Percentiles rank a stretch among this genome's conserved stretches.
phyloP scores from a whole-genome alignment of 2,113 vertebrate genomes.

The Burhinus oedicnemus region DNA sequence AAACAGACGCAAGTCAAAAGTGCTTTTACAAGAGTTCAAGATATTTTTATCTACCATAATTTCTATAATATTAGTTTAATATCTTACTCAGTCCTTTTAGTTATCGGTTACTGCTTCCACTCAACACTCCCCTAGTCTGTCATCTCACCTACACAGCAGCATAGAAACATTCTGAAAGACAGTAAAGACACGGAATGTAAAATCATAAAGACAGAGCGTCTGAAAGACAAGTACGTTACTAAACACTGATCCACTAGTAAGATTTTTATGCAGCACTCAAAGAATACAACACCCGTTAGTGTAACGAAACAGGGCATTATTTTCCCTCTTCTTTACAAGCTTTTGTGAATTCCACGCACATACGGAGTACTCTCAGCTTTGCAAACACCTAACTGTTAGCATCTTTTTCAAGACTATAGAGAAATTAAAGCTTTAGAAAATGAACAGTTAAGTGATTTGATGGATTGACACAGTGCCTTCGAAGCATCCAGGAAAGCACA shows the following conservation, averaged over 20 bases:
- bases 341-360: not conserved
- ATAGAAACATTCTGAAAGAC: not conserved
- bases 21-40: not conserved
- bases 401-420: not conserved
- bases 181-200: fast-evolving
- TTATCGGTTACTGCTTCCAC: not conserved
- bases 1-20: not conserved
- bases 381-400: not conserved
- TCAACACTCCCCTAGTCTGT: not conserved
- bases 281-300: fast-evolving
- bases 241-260: not conserved
- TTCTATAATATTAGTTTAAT: not conserved
- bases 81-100: not conserved
- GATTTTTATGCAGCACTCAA: not conserved
- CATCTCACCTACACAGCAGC: not conserved
- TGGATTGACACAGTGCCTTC: not conserved
- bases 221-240: not conserved
- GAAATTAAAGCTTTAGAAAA: not conserved
- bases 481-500: not conserved
- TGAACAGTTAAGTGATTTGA: not conserved
- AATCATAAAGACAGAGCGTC: too few relatives aligned
- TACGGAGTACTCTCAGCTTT: fast-evolving
- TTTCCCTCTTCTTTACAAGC: not conserved
- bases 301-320: not conserved
- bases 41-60: not conserved